Base-by-base conservation (phyloP, 2,113 vertebrate species). In the Phasianus colchicus region DNA sequence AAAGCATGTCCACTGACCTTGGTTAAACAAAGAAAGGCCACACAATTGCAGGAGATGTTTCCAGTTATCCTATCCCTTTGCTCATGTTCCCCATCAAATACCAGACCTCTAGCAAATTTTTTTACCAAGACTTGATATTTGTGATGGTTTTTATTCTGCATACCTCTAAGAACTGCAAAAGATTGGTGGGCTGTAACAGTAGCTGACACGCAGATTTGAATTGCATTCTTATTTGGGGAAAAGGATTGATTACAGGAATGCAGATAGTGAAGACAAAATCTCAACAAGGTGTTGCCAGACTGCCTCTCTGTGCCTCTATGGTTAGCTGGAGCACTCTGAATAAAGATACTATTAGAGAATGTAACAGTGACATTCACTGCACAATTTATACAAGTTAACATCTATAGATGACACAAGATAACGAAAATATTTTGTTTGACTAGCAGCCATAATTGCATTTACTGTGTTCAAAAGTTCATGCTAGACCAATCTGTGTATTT, bases 51-150 rank as follows among this genome's bases (percentile, higher is more conserved):
- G 38, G 25, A 65, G 32, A 24, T 74, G 36, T 20, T 86, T 40
- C 36, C 3, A 0, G 6, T 66, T 61, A 69, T 24, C 0, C 0
- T 30, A 38, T 25, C 48, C 27, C n/a, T 66, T 90, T 2, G 2
- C 47, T 75, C 18, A 13, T 2, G 5, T 47, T 86, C 14, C 21
- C 22, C 30, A 52, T 13, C 9, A 47, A 88, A 57, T 64, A 32
- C 34, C 43, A 60, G 50, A 79, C 9, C 32, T 32, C 40, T 36
- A 10, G 29, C 1, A 20, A 90, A 34, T 34, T 78, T 25, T 25
- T 80, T 86, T 34, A 45, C 52, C 1, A 2, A 81, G n/a, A 34
- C 43, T 34, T 48, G 52, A 85, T 6, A 17, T 7, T 11, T 22
- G 16, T 60, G 52, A 32, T 0, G 0, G 8, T 12, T 90, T 88